These are phyloP conservation scores for Acanthacorydalis orientalis DNA, from an alignment of 2,888 invertebrate species.

Conservation along the genomic window DNA sequence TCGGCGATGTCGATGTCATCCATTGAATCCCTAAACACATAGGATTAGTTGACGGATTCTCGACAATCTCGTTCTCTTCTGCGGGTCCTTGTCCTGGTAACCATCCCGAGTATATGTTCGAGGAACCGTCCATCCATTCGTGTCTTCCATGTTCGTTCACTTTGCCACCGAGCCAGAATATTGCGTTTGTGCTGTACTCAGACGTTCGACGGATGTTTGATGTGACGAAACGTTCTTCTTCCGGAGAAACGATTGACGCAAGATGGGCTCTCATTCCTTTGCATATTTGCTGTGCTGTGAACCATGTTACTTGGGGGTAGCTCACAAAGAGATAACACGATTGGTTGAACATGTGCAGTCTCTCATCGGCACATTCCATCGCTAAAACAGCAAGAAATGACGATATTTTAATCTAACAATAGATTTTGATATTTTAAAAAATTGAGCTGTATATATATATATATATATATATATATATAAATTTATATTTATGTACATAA, in stretches of 20 bases:
- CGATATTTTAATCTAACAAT: neutral
- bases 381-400: slow-evolving; percentile 26
- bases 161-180: slow-evolving; percentile 58
- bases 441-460: too few species aligned
- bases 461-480: too few species aligned
- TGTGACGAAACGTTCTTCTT: slow-evolving; percentile 54
- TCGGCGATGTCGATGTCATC: slow-evolving; percentile 45
- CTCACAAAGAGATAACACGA: slow-evolving; percentile 62
- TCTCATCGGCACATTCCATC: slow-evolving; percentile 52
- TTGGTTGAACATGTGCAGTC: slow-evolving; percentile 48
- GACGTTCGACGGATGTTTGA: slow-evolving; percentile 48
- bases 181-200: slow-evolving; percentile 53
- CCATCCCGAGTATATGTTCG: slow-evolving; percentile 41
- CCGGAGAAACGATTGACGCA: slow-evolving; percentile 46
- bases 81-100: slow-evolving; percentile 34
- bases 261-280: slow-evolving; percentile 53
- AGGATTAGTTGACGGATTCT: slow-evolving; percentile 14
- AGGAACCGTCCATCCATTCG: slow-evolving; percentile 45
- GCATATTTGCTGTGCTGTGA: slow-evolving; percentile 50
- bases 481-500: too few species aligned
- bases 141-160: slow-evolving; percentile 28
- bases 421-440: too few species aligned
- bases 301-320: slow-evolving; percentile 62
- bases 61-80: slow-evolving; percentile 17
- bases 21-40: slow-evolving; percentile 42